phyloP scores from a whole-genome alignment of 2,113 vertebrate genomes.

The Podilymbus podiceps region DNA sequence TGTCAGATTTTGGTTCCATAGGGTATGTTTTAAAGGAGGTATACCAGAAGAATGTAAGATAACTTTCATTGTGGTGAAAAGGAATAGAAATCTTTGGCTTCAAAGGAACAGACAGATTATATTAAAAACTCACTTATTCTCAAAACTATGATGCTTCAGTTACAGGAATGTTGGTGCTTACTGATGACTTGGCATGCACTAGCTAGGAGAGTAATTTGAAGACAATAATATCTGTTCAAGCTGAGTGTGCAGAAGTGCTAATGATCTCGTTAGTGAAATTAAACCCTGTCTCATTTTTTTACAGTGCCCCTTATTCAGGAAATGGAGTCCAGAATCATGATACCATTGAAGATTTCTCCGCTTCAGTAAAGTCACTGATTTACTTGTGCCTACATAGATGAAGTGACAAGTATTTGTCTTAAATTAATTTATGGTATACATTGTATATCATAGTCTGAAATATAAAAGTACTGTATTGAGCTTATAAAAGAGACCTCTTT shows the following conservation, averaged over 20 bases:
- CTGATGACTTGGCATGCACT: neutral
- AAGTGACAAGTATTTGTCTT: slow-evolving; percentile 68
- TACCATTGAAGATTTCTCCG: slow-evolving; percentile 91
- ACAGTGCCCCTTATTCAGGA: slow-evolving; percentile 97
- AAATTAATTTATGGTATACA: slow-evolving; percentile 62
- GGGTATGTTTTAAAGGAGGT: neutral
- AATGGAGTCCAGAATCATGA: slow-evolving; percentile 99
- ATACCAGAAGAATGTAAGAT: neutral
- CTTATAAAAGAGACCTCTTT: slow-evolving; percentile 72
- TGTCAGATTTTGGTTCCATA: neutral
- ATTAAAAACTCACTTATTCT: neutral
- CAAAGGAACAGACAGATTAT: neutral
- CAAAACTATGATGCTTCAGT: neutral
- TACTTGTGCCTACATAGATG: slow-evolving; percentile 59
- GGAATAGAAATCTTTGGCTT: neutral
- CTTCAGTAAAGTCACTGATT: slow-evolving; percentile 80
- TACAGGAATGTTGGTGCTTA: neutral
- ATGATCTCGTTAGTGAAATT: neutral
- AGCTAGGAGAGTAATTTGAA: neutral
- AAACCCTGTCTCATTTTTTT: neutral
- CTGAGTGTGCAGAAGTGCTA: neutral
- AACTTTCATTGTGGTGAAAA: neutral
- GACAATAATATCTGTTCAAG: neutral
- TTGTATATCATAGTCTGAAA: slow-evolving; percentile 70
- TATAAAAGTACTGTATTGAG: slow-evolving; percentile 72